A percentile compares a stretch with the other conserved stretches of the same genome.
phyloP scores from a whole-genome alignment of 2,888 invertebrate species.

The Aporophyla nigra region DNA sequence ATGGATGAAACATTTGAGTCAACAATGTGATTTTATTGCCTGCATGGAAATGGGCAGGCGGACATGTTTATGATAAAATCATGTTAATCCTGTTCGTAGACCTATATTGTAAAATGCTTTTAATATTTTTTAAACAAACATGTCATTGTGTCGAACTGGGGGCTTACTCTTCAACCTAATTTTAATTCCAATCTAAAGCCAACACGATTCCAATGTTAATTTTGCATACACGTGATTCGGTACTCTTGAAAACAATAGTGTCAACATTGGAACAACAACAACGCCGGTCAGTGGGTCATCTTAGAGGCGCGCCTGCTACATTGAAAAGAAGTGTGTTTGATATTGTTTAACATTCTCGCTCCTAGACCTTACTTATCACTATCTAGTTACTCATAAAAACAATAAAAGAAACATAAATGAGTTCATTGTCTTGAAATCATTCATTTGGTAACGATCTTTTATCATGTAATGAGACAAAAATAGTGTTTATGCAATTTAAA shows the following conservation, averaged over 20 bases:
- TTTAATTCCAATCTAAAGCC: too few species aligned
- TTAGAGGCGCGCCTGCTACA: too few species aligned
- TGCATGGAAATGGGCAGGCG: constrained; percentile 32
- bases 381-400: too few species aligned
- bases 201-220: too few species aligned
- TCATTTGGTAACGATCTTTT: neutral
- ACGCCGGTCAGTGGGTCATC: too few species aligned
- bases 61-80: constrained; percentile 41
- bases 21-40: constrained; percentile 57
- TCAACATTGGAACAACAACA: too few species aligned
- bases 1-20: constrained; percentile 60
- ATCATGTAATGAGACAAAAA: neutral
- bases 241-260: too few species aligned
- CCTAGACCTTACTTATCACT: neutral
- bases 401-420: too few species aligned
- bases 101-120: neutral
- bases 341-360: neutral
- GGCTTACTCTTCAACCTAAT: too few species aligned
- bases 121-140: neutral
- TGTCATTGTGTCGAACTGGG: neutral
- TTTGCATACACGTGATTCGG: too few species aligned
- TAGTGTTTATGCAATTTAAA: neutral
- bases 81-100: constrained; percentile 4
- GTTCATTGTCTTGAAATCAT: neutral
- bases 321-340: too few species aligned